A percentile compares a stretch with the other conserved stretches of the same genome.
These are phyloP conservation scores for Laspeyria flexula DNA, from an alignment of 2,888 invertebrate genomes.

Conservation along the genomic window DNA sequence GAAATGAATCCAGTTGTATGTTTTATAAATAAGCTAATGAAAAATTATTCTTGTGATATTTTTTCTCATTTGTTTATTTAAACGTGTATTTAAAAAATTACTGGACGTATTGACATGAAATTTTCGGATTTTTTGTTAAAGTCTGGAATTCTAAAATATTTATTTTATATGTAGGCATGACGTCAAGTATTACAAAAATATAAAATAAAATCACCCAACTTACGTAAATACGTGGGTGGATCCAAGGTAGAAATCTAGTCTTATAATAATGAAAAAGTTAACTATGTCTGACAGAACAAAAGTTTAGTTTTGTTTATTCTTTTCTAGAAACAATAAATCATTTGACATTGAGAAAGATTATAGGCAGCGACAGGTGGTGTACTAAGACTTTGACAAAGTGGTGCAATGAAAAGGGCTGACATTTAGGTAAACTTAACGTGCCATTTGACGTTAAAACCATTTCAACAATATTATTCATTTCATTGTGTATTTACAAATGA, in stretches of 20 bases:
- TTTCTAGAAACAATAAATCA: constrained; percentile 26
- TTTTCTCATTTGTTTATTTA: constrained; percentile 24
- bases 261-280: constrained; percentile 40
- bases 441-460: not conserved
- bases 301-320: constrained; percentile 27
- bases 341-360: constrained; percentile 24
- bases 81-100: constrained; percentile 9
- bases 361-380: constrained; percentile 37
- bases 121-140: constrained; percentile 20
- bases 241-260: constrained; percentile 19
- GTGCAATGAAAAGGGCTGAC: constrained; percentile 1
- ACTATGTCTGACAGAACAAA: constrained; percentile 40
- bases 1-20: constrained; percentile 5
- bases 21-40: constrained; percentile 14
- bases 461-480: too few species aligned
- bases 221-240: constrained; percentile 23
- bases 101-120: constrained; percentile 12
- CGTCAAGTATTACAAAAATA: constrained; percentile 25
- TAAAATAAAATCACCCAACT: constrained; percentile 23
- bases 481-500: not conserved
- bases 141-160: constrained; percentile 10
- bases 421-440: not conserved
- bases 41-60: constrained; percentile 4
- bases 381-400: constrained; percentile 5
- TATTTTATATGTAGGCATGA: constrained; percentile 17